Percentiles rank a stretch among this genome's conserved stretches.
Conservation (phyloP, 2,888 invertebrate genomes). For the Ennomos fuscantarius region DNA sequence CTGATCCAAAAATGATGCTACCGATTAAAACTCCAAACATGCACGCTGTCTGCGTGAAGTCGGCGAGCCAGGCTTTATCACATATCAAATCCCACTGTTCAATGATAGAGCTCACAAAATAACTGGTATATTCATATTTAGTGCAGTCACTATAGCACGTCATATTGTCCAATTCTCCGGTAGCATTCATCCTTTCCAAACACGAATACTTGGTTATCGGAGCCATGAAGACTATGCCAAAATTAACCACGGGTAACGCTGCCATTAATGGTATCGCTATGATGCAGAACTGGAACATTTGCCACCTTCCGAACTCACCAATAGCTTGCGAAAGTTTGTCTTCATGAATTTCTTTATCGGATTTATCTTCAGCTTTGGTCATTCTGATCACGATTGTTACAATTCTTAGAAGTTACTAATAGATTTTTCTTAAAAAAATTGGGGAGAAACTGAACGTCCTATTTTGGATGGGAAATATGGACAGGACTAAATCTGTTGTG, state of each 20-base stretch:
- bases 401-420: too few species aligned
- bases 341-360: neutral
- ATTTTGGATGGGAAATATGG: too few species aligned
- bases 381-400: too few species aligned
- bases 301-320: constrained; percentile 86
- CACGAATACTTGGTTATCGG: constrained; percentile 85
- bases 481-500: too few species aligned
- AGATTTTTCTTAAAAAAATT: too few species aligned
- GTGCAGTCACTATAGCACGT: constrained; percentile 81
- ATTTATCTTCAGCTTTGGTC: neutral
- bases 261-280: constrained; percentile 79
- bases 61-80: constrained; percentile 83
- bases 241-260: constrained; percentile 69
- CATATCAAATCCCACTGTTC: constrained; percentile 90
- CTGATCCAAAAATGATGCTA: constrained; percentile 87
- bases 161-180: constrained; percentile 57
- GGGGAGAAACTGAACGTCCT: too few species aligned
- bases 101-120: constrained; percentile 87
- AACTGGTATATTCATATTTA: constrained; percentile 81
- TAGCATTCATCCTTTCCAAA: constrained; percentile 44
- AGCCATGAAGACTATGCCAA: constrained; percentile 88
- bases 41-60: constrained; percentile 88
- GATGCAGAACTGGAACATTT: constrained; percentile 83
- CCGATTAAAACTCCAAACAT: constrained; percentile 90
- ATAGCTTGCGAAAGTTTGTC: constrained; percentile 51